Percentiles rank a stretch among this genome's conserved stretches.
Conservation (phyloP, 2,888 invertebrate species). For the Pachydiplax longipennis region DNA sequence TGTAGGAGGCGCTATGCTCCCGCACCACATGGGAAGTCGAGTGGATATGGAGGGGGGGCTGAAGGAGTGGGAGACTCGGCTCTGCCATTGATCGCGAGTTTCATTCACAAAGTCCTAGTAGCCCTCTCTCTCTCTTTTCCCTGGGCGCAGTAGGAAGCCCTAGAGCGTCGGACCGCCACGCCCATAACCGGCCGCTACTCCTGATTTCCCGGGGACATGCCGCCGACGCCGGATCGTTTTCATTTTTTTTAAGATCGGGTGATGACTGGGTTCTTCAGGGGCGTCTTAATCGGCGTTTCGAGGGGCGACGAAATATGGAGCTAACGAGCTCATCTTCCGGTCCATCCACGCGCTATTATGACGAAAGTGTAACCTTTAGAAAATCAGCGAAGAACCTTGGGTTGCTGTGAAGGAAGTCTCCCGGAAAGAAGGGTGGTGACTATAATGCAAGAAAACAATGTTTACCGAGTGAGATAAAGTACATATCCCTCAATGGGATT, state of each 20-base stretch:
- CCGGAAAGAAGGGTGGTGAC: neutral
- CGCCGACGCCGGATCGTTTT: neutral
- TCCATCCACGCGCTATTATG: neutral
- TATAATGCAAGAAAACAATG: neutral
- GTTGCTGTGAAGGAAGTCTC: neutral
- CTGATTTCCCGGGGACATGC: neutral
- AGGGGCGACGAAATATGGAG: neutral
- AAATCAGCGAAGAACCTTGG: neutral
- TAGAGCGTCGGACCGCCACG: conserved; percentile 20
- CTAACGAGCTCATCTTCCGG: neutral
- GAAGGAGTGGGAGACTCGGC: neutral
- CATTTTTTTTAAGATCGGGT: neutral
- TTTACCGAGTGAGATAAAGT: neutral
- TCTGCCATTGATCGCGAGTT: conserved; percentile 12
- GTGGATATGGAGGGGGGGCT: neutral
- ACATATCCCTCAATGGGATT: neutral
- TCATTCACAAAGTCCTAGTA: conserved; percentile 12
- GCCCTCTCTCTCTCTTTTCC: neutral
- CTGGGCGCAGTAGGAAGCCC: neutral
- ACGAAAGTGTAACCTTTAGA: neutral
- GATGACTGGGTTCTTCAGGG: neutral
- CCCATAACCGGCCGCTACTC: neutral
- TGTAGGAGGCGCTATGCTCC: neutral
- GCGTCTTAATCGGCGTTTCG: no score
- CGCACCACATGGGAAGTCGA: neutral